Conservation (phyloP, 2,113 vertebrate species). For the Ibidorhyncha struthersii region DNA sequence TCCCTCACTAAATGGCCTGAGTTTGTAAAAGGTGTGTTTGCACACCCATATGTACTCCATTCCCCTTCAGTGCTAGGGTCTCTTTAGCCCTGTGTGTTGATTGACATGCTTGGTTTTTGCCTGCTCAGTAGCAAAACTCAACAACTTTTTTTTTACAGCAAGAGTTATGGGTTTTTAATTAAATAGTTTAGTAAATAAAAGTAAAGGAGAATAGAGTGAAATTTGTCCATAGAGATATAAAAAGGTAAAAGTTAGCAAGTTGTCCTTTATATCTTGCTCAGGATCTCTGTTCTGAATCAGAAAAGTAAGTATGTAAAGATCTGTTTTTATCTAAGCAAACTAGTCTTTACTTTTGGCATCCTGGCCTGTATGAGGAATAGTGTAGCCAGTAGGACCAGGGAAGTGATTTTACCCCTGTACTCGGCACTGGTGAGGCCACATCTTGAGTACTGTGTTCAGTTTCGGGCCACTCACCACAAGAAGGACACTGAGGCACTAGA, state of each 20-base stretch:
- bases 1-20: background rate
- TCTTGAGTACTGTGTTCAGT: too few relatives aligned
- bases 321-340: background rate
- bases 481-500: too few relatives aligned
- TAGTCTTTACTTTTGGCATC: background rate
- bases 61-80: background rate
- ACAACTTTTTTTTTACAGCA: background rate
- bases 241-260: background rate
- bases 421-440: too few relatives aligned
- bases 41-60: rapidly evolving
- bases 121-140: background rate
- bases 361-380: too few relatives aligned
- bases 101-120: background rate
- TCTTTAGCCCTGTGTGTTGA: background rate
- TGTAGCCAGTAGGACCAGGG: too few relatives aligned
- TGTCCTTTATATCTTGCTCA: background rate
- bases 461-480: too few relatives aligned
- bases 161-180: background rate
- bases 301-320: background rate
- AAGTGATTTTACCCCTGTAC: too few relatives aligned
- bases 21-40: background rate
- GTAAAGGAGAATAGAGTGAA: background rate
- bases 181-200: background rate
- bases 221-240: background rate
- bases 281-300: background rate